Conservation (phyloP, 1,140 invertebrate species). For the Protaetia brevitarsis region DNA sequence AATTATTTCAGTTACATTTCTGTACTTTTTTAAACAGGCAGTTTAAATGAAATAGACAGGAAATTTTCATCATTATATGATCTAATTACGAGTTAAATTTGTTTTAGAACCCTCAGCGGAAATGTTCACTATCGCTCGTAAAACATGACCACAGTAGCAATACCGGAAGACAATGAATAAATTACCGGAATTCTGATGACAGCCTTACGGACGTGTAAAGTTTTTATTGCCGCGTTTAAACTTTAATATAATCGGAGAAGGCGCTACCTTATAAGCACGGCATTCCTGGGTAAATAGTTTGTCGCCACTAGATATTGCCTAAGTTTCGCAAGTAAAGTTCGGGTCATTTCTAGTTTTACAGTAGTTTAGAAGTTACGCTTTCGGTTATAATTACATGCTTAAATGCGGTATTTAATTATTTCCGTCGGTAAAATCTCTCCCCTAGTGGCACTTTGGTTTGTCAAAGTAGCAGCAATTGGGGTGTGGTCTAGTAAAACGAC, state of each 20-base stretch:
- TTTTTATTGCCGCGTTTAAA: neutral
- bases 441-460: neutral
- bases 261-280: neutral
- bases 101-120: too few species aligned
- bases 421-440: neutral
- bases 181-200: neutral
- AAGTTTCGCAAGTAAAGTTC: slow-evolving; percentile 2
- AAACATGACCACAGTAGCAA: too few species aligned
- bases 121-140: too few species aligned
- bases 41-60: too few species aligned
- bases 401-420: slow-evolving; percentile 1
- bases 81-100: too few species aligned
- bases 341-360: slow-evolving; percentile 5
- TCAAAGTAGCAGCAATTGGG: neutral
- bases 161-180: neutral
- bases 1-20: too few species aligned
- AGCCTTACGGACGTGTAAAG: neutral
- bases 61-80: too few species aligned
- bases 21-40: too few species aligned
- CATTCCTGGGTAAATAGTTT: slow-evolving; percentile 5
- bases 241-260: neutral
- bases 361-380: neutral
- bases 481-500: too few species aligned
- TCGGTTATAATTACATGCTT: slow-evolving; percentile 13
- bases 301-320: neutral